Evolutionary conservation across 1,140 invertebrate genomes (phyloP), one percentile per base, ranked within the genome.

Genomic region (Lepidurus arcticus): DNA sequence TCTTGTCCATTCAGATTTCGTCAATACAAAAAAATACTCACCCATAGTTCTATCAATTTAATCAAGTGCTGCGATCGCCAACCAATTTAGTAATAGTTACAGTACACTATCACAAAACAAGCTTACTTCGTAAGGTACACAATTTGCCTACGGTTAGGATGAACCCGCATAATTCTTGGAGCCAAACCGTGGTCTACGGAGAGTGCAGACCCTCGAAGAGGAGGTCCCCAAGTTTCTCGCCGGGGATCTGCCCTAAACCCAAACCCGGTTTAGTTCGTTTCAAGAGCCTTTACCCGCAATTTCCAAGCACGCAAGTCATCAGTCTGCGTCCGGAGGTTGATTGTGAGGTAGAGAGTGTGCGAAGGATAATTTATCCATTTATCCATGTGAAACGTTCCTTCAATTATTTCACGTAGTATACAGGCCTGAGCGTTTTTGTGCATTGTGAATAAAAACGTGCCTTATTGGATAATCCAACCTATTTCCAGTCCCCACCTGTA

Each of bases 211-310:
- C 13, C 53, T 34, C 34, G 21, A 4, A 21, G 53, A 65, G 53
- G 53, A 65, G 53, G 53, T 13, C 53, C 53, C 53, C 16, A 47
- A 9, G 53, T 65, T 21, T 65, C 53, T 65, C 53, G 6, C 16
- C 53, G 53, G 53, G 53, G 53, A 13, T 65, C 53, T 65, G 53
- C 53, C 53, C 21, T 65, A 65, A 65, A 21, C 53, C 53, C 16
- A 65, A 21, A 65, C 53, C 53, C 9, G 53, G 53, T 65, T 65
- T 9, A 21, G 53, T 65, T 65, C 53, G 53, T 65, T 65, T 65
- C 6, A 65, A 21, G 53, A 65, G 53, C 53, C 53, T 65, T 65
- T 65, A 65, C 53, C n/a, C 53, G 53, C 53, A 65, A 65, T 65
- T 65, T 65, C 53, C 53, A 9, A 65, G 53, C 53, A 7, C 21